These are phyloP conservation scores for Emesis russula DNA, from an alignment of 2,888 invertebrate species.

Conservation along the genomic window DNA sequence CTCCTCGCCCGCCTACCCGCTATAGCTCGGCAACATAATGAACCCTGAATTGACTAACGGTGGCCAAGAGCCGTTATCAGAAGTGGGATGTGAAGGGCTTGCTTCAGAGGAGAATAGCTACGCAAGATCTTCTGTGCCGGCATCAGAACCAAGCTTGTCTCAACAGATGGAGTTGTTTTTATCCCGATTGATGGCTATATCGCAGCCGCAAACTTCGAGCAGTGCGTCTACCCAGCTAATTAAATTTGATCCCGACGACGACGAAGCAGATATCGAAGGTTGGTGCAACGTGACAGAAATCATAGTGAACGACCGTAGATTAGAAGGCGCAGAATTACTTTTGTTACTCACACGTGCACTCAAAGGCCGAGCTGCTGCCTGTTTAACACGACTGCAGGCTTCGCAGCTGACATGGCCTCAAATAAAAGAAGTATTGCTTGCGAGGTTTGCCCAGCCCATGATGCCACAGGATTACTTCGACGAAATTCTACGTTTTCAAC, in stretches of 20 bases:
- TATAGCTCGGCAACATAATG: not conserved
- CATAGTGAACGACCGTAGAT: constrained; percentile 41
- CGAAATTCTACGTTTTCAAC: constrained; percentile 39
- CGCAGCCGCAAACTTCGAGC: not conserved
- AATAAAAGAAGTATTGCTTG: constrained; percentile 42
- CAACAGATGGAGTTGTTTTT: not conserved
- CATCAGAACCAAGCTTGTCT: not conserved
- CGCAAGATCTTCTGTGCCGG: not conserved
- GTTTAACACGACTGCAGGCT: constrained; percentile 34
- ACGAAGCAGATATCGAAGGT: not conserved
- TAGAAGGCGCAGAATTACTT: constrained; percentile 68
- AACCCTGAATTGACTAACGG: too few relatives aligned
- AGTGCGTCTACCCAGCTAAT: not conserved
- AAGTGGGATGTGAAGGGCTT: constrained; percentile 4
- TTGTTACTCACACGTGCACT: constrained; percentile 63
- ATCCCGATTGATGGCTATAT: not conserved
- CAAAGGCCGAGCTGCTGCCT: constrained; percentile 66
- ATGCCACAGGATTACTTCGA: constrained; percentile 61
- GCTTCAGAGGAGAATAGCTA: not conserved
- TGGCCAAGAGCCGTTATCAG: not conserved
- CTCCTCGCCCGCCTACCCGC: not conserved
- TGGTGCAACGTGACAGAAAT: constrained; percentile 58
- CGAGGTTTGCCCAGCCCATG: constrained; percentile 51
- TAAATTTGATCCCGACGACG: not conserved
- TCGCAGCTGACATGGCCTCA: constrained; percentile 37